Percentiles rank a stretch among this genome's conserved stretches.
Evolutionary conservation across 2,797 vertebrate genomes (phyloP).

Genomic region (Arrhamphus sclerolepis): DNA sequence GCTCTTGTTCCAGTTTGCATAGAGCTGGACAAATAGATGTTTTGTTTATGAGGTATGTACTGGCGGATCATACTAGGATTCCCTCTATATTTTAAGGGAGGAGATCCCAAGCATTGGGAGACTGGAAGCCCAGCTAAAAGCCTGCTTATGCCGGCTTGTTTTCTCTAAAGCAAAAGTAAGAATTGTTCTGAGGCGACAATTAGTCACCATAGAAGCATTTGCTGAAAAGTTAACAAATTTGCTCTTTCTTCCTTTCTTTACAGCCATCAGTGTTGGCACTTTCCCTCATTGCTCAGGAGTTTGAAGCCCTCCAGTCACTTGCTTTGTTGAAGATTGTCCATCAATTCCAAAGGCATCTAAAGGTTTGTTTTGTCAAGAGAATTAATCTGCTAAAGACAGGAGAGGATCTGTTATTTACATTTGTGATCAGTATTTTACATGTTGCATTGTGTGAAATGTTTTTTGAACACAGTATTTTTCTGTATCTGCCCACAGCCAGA

Average conservation of each 20-base stretch:
- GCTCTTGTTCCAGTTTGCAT: slow-evolving; percentile 31
- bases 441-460: not conserved
- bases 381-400: not conserved
- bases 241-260: slow-evolving; percentile 28
- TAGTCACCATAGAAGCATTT: slow-evolving; percentile 35
- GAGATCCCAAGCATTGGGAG: slow-evolving; percentile 91
- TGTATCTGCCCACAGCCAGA: slow-evolving; percentile 13
- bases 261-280: slow-evolving; percentile 95
- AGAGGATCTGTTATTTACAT: not conserved
- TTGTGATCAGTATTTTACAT: no score
- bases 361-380: slow-evolving; percentile 77
- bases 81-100: slow-evolving; percentile 83
- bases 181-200: slow-evolving; percentile 39
- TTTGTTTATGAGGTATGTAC: slow-evolving; percentile 50
- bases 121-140: slow-evolving; percentile 97
- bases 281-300: slow-evolving; percentile 92
- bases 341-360: slow-evolving; percentile 89
- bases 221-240: slow-evolving; percentile 4
- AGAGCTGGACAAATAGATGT: slow-evolving; percentile 39
- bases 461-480: not conserved
- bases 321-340: slow-evolving; percentile 88
- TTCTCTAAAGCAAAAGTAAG: slow-evolving; percentile 99
- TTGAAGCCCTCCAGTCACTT: slow-evolving; percentile 87
- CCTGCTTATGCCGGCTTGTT: slow-evolving; percentile 92
- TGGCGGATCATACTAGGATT: slow-evolving; percentile 54